phyloP scores from a whole-genome alignment of 1,140 invertebrate species.

The Diachasma alloeum region DNA sequence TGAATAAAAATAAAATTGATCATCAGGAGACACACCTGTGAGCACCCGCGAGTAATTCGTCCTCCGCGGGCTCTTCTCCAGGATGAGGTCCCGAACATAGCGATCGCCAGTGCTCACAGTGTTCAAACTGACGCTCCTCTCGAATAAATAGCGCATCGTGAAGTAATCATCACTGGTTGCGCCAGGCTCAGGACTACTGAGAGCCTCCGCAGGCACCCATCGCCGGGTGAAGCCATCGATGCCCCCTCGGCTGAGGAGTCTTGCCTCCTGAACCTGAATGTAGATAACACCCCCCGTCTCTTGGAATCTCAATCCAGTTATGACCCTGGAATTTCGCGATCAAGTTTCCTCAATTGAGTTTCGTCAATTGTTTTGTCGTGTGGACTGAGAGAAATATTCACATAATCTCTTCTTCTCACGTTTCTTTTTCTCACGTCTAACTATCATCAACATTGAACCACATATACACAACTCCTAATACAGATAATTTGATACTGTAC shows the following conservation, averaged over 20 bases:
- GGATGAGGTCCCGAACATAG: background rate
- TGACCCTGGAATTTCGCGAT: background rate
- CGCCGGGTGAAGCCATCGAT: background rate
- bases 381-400: no score
- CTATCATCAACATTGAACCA: no score
- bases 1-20: background rate
- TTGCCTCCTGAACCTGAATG: background rate
- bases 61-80: no score
- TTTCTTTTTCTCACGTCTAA: background rate
- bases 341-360: no score
- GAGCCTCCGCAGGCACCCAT: background rate
- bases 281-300: background rate
- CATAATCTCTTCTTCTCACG: no score
- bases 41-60: background rate
- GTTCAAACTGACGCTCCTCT: background rate
- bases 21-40: background rate
- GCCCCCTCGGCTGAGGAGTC: background rate
- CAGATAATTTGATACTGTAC: no score
- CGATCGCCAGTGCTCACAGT: background rate
- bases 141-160: background rate
- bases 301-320: background rate
- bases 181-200: background rate
- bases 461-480: no score
- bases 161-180: background rate
- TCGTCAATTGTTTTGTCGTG: no score